Base-by-base conservation (phyloP, 2,888 invertebrate genomes). In the Thyatira batis region DNA sequence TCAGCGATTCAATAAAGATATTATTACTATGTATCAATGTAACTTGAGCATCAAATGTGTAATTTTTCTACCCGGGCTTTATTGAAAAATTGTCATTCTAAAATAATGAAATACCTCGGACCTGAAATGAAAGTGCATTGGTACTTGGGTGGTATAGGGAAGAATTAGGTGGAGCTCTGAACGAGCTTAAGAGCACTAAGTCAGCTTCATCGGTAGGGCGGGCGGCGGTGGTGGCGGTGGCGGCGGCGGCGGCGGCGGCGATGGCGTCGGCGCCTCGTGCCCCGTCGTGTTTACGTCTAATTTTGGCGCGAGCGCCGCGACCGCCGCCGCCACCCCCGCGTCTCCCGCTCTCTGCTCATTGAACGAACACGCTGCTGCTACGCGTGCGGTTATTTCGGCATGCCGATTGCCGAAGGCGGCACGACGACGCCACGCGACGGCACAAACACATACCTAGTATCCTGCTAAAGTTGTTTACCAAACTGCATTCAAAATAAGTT, bases 281-380 rank as follows among this genome's bases (percentile, higher is more conserved):
- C 78, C 76, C 82, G 81, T 73, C 83, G 85, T 91, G 89, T 91
- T 91, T 91, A 91, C 91, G 89, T 91, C 91, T 91, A 91, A 91
- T 91, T 91, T 87, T 85, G 90, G 91, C 90, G 86, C 84, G 88
- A 89, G 89, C 90, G 89, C 88, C 88, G 86, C 89, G 83, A 81
- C 84, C 85, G 67, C 78, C 78, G 75, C 84, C 39, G 13, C 39
- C 39, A 23, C 23, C 83, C 84, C 82, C 82, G 74, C 82, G 64
- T 80, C 69, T 73, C 79, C 77, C 78, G 73, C 78, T 72, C 78
- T 67, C 78, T 80, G 80, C 82, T 86, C 91, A 90, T 90, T 90
- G 89, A 90, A 89, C 81, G 89, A 90, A 89, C 81, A 89, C 80
- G 75, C 71, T 71, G 75, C 71, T 71, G 80, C 77, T 80, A 80